Conservation (phyloP, 2,888 invertebrate species). For the Papilio gigon region DNA sequence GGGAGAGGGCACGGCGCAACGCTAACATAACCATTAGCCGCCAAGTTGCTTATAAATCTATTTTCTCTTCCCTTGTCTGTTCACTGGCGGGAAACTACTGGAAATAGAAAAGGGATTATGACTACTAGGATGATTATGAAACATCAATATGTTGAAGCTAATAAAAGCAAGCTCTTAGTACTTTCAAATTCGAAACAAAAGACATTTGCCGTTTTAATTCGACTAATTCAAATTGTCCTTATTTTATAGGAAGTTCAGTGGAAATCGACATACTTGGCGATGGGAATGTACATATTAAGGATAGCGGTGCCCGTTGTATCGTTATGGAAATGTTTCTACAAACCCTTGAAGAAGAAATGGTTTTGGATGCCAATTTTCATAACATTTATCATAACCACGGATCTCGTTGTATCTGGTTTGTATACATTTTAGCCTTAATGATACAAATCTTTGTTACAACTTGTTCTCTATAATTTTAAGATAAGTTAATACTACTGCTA, state of each 20-base stretch:
- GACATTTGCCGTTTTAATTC: not conserved
- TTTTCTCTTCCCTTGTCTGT: too few species aligned
- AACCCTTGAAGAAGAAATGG: conserved; percentile 67
- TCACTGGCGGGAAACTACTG: too few species aligned
- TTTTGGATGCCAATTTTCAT: conserved; percentile 72
- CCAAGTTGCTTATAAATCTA: too few species aligned
- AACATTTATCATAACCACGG: conserved; percentile 71
- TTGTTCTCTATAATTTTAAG: too few species aligned
- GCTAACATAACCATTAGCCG: too few species aligned
- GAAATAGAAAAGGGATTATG: too few species aligned
- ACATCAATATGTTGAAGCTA: too few species aligned
- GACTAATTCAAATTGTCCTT: conserved; percentile 20
- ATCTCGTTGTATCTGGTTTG: conserved; percentile 81
- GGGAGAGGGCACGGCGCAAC: too few species aligned
- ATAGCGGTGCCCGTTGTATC: conserved; percentile 65
- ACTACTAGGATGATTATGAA: too few species aligned
- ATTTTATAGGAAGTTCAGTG: conserved; percentile 68
- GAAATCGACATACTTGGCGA: conserved; percentile 67
- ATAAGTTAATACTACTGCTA: too few species aligned
- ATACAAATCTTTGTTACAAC: too few species aligned
- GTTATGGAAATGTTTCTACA: conserved; percentile 68
- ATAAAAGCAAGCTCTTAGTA: too few species aligned
- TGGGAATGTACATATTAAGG: conserved; percentile 71
- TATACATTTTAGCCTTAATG: conserved; percentile 13
- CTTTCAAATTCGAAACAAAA: not conserved